phyloP scores from a whole-genome alignment of 2,888 invertebrate genomes.

The Trichopoda pennipes region DNA sequence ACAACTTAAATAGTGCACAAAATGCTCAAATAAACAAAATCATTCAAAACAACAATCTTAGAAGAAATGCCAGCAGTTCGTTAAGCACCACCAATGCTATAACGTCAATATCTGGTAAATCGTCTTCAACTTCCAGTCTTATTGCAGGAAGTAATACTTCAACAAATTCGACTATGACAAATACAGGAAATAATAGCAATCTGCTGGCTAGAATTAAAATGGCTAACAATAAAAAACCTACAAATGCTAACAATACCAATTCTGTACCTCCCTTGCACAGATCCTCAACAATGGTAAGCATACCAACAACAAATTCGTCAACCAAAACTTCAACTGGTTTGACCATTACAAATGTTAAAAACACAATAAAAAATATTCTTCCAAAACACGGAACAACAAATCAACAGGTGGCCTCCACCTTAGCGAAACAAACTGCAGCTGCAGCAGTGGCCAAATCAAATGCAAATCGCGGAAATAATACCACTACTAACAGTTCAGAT shows the following conservation, averaged over 20 bases:
- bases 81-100: background rate
- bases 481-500: slow-evolving; percentile 28
- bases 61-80: slow-evolving; percentile 58
- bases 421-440: slow-evolving; percentile 66
- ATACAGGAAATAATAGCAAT: slow-evolving; percentile 50
- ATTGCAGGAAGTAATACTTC: slow-evolving; percentile 12
- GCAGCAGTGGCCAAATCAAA: slow-evolving; percentile 64
- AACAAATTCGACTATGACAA: background rate
- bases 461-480: slow-evolving; percentile 38
- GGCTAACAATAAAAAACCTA: slow-evolving; percentile 49
- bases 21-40: slow-evolving; percentile 61
- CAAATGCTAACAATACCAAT: slow-evolving; percentile 37
- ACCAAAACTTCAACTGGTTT: slow-evolving; percentile 54
- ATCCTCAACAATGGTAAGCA: slow-evolving; percentile 23
- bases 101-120: slow-evolving; percentile 8
- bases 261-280: slow-evolving; percentile 57
- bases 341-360: slow-evolving; percentile 63
- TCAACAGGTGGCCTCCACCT: slow-evolving; percentile 50
- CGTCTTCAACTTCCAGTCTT: slow-evolving; percentile 6
- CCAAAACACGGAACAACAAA: slow-evolving; percentile 30
- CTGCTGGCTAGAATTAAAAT: slow-evolving; percentile 50
- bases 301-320: slow-evolving; percentile 34
- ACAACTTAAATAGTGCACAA: background rate
- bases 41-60: slow-evolving; percentile 47
- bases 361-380: slow-evolving; percentile 13